Base-by-base conservation (phyloP, 2,797 vertebrate species). In the Paedocypris micromegethes region DNA sequence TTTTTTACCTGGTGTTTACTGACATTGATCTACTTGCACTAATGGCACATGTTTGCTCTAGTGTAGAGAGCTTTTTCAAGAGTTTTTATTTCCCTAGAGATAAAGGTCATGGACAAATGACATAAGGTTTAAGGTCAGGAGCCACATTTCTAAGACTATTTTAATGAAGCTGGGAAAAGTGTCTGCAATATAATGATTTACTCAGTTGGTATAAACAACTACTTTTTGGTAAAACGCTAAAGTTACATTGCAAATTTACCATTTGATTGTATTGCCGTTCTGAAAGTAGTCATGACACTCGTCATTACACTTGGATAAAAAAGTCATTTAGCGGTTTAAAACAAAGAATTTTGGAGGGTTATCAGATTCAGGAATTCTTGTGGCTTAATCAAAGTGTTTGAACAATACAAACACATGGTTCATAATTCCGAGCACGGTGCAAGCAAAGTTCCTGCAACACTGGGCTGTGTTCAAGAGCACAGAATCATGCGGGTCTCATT, bases 21-120 rank as follows among this genome's bases (percentile, higher is more conserved):
- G 58, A 68, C 76, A 80, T 80, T 63, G 77, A 79, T 76, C 70
- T 52, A 3, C 44, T 52, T 53, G 9, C 54, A 73, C 74, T 80
- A 78, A 78, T 80, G 79, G 75, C 60, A 63, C 37, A 9, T 54
- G 7, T 69, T 62, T 61, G 52, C 7, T 69, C 39, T 56, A 55
- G 54, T n/a, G 59, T 46, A 43, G 49, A 59, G 37, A 53, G 38
- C 57, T 53, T 53, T 41, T 23, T 44, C 6, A 69, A 56, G 8
- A 55, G 45, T 43, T 56, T 55, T 56, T 53, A 60, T 62, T 50
- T 44, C 59, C 9, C 23, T 49, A 49, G 7, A 70, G 9, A 63
- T 56, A 50, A 42, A 53, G 58, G 58, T 61, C 67, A 69, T 44
- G 44, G 58, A 56, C 45, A 49, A 43, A 54, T 49, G 37, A 43